Evolutionary conservation across 2,888 invertebrate genomes (phyloP).

Genomic region (Leucozona laternaria): DNA sequence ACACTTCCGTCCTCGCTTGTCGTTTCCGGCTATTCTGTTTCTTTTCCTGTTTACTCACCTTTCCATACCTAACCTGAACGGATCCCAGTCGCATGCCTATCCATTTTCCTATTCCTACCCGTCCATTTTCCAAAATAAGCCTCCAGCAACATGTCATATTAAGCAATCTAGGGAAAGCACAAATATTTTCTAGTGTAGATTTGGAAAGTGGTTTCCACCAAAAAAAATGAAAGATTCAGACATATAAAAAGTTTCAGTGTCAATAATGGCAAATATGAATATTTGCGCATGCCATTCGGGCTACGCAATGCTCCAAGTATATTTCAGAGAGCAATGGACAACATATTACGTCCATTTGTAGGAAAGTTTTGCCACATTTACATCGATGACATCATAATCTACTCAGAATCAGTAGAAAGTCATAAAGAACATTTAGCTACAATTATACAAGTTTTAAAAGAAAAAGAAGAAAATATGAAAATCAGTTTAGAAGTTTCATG

Average conservation of each 20-base stretch:
- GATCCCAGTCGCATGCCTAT: too few species aligned
- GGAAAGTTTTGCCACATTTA: slow-evolving; percentile 26
- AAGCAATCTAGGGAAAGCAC: slow-evolving; percentile 35
- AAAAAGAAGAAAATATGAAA: slow-evolving; percentile 34
- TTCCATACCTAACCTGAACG: too few species aligned
- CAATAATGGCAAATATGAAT: slow-evolving; percentile 35
- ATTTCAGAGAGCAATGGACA: slow-evolving; percentile 35
- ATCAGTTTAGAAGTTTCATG: slow-evolving; percentile 40
- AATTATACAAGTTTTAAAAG: slow-evolving; percentile 15
- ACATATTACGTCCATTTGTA: slow-evolving; percentile 2
- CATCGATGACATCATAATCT: slow-evolving; percentile 24
- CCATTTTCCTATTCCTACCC: too few species aligned
- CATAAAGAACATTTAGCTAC: slow-evolving; percentile 8
- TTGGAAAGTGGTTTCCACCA: slow-evolving; percentile 17
- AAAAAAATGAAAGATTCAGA: slow-evolving; percentile 19
- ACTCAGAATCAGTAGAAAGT: neutral
- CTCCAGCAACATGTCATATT: slow-evolving; percentile 49
- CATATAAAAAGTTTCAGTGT: neutral
- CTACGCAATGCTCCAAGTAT: slow-evolving; percentile 3
- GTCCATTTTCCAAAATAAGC: too few species aligned
- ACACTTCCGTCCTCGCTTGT: too few species aligned
- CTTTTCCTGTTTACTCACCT: too few species aligned
- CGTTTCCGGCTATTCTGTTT: too few species aligned
- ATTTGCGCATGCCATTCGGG: slow-evolving; percentile 21
- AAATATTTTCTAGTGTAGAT: slow-evolving; percentile 33